A percentile compares a stretch with the other conserved stretches of the same genome.
phyloP scores from a whole-genome alignment of 1,140 invertebrate species.

The Cotesia vestalis region DNA sequence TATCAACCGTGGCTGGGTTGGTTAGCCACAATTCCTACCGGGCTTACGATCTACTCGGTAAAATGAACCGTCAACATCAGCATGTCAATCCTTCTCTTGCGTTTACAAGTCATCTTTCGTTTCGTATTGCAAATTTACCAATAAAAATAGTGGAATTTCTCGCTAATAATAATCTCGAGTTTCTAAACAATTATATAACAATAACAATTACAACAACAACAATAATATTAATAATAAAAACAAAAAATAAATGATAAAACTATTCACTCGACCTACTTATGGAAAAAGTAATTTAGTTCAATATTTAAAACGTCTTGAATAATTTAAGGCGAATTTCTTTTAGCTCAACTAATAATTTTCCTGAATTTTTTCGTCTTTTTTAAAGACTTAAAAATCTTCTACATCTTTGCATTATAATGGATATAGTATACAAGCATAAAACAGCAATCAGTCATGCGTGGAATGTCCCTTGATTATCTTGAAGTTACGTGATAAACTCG shows the following conservation, averaged over 20 bases:
- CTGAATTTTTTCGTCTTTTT: background rate
- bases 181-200: background rate
- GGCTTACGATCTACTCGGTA: conserved; percentile 30
- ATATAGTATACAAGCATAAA: background rate
- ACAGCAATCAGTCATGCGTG: conserved; percentile 15
- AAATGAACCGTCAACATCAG: conserved; percentile 15
- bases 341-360: conserved; percentile 1
- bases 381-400: too few species aligned
- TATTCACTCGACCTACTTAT: too few species aligned
- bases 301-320: background rate
- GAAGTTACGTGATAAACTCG: background rate
- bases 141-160: background rate
- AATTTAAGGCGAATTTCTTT: background rate
- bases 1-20: conserved; percentile 45
- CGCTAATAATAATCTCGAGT: background rate
- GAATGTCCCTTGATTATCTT: conserved; percentile 28
- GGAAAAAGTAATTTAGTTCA: too few species aligned
- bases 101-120: background rate
- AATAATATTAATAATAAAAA: background rate
- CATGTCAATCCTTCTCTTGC: conserved; percentile 13
- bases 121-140: background rate
- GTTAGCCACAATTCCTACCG: conserved; percentile 46
- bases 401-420: too few species aligned
- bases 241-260: too few species aligned
- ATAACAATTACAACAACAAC: background rate